phyloP scores from a whole-genome alignment of 2,113 vertebrate species.

The Crypturellus undulatus region DNA sequence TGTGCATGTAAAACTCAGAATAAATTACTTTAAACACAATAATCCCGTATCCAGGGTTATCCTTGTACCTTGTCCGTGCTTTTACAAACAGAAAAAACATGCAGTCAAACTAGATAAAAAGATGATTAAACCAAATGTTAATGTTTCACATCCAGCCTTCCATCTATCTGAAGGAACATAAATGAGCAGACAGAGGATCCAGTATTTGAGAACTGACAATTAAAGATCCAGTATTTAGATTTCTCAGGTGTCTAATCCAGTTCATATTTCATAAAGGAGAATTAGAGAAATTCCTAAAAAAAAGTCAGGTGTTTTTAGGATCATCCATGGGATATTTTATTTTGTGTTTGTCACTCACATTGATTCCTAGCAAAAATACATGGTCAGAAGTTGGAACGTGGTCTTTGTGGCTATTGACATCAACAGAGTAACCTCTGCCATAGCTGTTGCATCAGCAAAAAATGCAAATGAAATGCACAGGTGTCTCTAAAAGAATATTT shows the following conservation, averaged over 20 bases:
- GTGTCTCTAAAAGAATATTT: constrained; percentile 13
- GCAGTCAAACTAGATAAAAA: constrained; percentile 46
- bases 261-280: neutral
- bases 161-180: constrained; percentile 7
- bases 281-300: neutral
- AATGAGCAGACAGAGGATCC: neutral
- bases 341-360: neutral
- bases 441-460: neutral
- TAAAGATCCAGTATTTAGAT: neutral
- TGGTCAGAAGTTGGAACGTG: neutral
- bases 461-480: constrained; percentile 31
- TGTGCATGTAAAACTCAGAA: neutral
- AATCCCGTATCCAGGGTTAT: neutral
- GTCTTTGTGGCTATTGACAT: neutral
- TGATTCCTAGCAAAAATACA: neutral
- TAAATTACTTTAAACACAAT: neutral
- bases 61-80: neutral
- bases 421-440: neutral
- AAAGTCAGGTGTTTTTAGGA: neutral
- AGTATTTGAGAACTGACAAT: neutral
- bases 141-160: constrained; percentile 19
- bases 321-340: neutral
- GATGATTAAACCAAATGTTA: constrained; percentile 28
- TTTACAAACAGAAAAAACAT: constrained; percentile 14
- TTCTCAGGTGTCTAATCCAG: neutral